Percentiles rank a stretch among this genome's conserved stretches.
Evolutionary conservation across 2,797 vertebrate genomes (phyloP).

Genomic region (Lepilemur ruficaudatus): DNA sequence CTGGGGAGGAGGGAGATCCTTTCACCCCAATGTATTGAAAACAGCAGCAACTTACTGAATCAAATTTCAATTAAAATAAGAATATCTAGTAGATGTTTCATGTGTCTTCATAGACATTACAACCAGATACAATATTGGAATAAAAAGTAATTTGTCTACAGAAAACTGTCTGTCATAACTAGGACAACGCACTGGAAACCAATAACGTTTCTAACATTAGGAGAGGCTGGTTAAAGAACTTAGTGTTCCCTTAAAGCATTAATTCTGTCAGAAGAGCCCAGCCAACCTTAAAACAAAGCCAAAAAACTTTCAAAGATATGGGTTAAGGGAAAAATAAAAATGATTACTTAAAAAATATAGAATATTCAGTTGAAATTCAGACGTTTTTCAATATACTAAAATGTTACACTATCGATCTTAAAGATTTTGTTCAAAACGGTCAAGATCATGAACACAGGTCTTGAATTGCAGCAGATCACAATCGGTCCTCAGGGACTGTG

Average conservation of each 20-base stretch:
- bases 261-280: background rate
- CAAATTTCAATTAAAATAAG: constrained; percentile 41
- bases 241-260: background rate
- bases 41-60: background rate
- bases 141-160: background rate
- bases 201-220: background rate
- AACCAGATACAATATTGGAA: background rate
- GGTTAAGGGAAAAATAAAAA: background rate
- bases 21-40: background rate
- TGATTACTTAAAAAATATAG: background rate
- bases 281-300: background rate
- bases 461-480: background rate
- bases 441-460: background rate
- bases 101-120: background rate
- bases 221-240: background rate
- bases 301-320: background rate
- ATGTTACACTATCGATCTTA: background rate
- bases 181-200: background rate
- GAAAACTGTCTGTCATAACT: constrained; percentile 16
- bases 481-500: background rate
- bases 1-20: background rate
- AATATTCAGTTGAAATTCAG: background rate
- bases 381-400: background rate
- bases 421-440: background rate
- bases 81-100: constrained; percentile 7